phyloP scores from a whole-genome alignment of 2,888 invertebrate species.

The Phragmatobia fuliginosa region DNA sequence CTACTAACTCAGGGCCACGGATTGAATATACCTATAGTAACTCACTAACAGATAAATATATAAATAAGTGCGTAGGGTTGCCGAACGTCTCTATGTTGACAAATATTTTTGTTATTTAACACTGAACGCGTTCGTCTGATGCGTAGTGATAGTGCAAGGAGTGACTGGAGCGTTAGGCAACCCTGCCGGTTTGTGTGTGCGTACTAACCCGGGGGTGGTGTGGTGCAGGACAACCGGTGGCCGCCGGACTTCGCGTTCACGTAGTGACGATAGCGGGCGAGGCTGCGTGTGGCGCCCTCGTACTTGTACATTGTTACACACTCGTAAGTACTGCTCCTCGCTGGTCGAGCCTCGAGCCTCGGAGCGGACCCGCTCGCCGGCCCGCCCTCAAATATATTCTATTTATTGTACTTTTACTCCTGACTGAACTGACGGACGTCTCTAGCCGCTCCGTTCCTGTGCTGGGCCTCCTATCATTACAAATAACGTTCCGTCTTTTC shows the following conservation, averaged over 20 bases:
- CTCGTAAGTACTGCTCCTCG: slow-evolving; percentile 50
- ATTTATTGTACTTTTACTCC: background rate
- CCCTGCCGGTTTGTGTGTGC: slow-evolving; percentile 25
- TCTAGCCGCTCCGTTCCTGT: background rate
- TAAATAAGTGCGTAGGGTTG: background rate
- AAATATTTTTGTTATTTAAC: background rate
- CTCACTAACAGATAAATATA: background rate
- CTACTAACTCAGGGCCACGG: background rate
- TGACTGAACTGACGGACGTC: background rate
- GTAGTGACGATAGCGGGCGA: slow-evolving; percentile 61
- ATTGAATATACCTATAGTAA: background rate
- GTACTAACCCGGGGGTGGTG: slow-evolving; percentile 67
- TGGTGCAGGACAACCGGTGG: slow-evolving; percentile 81
- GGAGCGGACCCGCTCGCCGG: background rate
- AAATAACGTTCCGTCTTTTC: background rate
- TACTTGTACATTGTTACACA: slow-evolving; percentile 65
- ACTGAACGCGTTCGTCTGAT: background rate
- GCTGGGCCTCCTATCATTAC: background rate
- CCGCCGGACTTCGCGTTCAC: slow-evolving; percentile 82
- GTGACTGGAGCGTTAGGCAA: background rate
- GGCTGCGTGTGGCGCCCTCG: slow-evolving; percentile 33
- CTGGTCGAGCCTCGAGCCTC: background rate
- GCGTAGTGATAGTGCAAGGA: background rate
- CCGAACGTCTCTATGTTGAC: background rate
- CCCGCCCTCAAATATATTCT: background rate